Percentiles rank a stretch among this genome's conserved stretches.
Conservation (phyloP, 2,113 vertebrate genomes). For the Aptenodytes forsteri region DNA sequence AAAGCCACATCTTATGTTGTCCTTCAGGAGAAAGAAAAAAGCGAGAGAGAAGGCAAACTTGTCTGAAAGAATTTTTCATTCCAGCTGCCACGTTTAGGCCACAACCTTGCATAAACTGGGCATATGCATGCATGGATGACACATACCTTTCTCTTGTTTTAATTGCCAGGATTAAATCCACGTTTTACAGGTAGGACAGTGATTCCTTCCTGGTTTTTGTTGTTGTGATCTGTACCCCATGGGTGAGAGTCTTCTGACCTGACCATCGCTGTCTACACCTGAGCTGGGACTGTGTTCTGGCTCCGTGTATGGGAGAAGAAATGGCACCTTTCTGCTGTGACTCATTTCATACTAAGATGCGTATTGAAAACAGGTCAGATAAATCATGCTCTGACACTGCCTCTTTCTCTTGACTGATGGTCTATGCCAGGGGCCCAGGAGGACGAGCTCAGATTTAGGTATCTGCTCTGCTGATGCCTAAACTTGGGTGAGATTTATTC, state of each 20-base stretch:
- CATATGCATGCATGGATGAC: fast-evolving
- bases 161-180: not conserved
- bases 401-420: not conserved
- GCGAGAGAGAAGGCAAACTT: not conserved
- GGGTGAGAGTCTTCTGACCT: not conserved
- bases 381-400: not conserved
- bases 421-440: not conserved
- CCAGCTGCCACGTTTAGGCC: not conserved
- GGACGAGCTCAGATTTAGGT: not conserved
- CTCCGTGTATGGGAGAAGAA: not conserved
- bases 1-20: constrained; percentile 27
- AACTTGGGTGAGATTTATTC: not conserved
- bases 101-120: not conserved
- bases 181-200: not conserved
- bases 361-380: not conserved
- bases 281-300: not conserved
- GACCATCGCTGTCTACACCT: not conserved
- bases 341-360: not conserved
- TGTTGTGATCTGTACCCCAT: not conserved
- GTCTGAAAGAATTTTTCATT: constrained; percentile 21
- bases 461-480: not conserved
- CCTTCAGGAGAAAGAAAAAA: constrained; percentile 52
- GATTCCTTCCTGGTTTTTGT: not conserved
- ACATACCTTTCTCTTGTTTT: not conserved
- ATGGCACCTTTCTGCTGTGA: not conserved